Evolutionary conservation across 35 echinoderm and acorn worm genomes (phyloP), one percentile per base, ranked within the genome.

Genomic region (Patiria miniata): DNA sequence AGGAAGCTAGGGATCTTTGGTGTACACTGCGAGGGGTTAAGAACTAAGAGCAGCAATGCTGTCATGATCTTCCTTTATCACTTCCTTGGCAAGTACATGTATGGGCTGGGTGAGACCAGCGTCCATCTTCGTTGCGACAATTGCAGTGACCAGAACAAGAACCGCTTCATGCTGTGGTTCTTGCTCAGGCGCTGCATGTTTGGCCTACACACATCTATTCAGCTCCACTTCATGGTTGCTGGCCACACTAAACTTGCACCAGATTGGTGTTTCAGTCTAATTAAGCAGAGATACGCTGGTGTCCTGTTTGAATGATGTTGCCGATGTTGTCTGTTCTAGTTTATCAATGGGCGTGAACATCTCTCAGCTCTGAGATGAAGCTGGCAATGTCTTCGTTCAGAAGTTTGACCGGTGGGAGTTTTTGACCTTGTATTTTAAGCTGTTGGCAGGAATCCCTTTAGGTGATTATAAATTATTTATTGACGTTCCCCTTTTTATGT

Each of bases 1-100:
- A 60, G 90, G 29, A 93, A 93, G 32, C 88, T 59, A 16, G 69
- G 86, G 1, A 78, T 88, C 29, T 93, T 93, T 78, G 91, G 91
- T 17, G 68, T 93, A 10, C 19, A 59, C 23, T 87, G 85, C 34
- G 91, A 93, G 44, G 86, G 61, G 33, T 82, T 8, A 36, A 5
- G 18, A 39, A 21, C 1, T 18, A 78, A 87, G 33, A 21, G 33
- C 2, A 32, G 68, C 39, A 78, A 76, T 36, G 19, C 26, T 2
- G 85, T 76, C 42, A 47, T 4, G 4, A 47, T 32, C 40, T 89
- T 61, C 54, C 79, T 80, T 1, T 38, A 57, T 1, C n/a, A n/a
- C n/a, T n/a, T n/a, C n/a, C n/a, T n/a, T n/a, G n/a, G n/a, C n/a
- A n/a, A n/a, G n/a, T n/a, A n/a, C n/a, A n/a, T n/a, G n/a, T n/a